Conservation (phyloP, 2,113 vertebrate genomes). For the Ardeotis arabs region DNA sequence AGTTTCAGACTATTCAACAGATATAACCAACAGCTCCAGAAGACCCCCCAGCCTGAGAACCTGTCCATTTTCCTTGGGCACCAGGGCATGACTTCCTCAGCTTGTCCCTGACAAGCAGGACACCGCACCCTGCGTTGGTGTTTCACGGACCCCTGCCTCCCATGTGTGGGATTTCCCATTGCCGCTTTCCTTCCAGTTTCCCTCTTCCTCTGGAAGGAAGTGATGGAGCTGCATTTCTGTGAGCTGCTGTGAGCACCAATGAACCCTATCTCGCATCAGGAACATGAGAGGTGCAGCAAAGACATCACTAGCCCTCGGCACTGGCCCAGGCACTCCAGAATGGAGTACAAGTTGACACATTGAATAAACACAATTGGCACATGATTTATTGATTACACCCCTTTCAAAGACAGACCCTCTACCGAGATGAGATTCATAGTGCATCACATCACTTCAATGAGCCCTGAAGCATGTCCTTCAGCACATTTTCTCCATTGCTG, state of each 20-base stretch:
- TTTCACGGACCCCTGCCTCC: neutral
- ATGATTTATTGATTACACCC: neutral
- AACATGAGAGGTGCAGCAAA: neutral
- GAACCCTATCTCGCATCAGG: neutral
- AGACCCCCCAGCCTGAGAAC: neutral
- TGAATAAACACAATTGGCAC: conserved; percentile 27
- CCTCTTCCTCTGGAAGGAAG: neutral
- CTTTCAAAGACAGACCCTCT: neutral
- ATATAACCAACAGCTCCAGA: neutral
- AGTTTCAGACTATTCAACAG: neutral
- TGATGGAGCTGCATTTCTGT: neutral
- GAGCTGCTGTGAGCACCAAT: neutral
- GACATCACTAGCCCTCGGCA: neutral
- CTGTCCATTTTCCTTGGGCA: neutral
- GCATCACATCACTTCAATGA: neutral
- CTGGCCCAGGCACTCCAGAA: neutral
- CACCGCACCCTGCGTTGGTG: accelerated
- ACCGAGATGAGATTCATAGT: neutral
- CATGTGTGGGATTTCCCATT: neutral
- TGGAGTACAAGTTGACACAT: neutral
- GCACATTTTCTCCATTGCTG: neutral
- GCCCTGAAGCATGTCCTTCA: neutral
- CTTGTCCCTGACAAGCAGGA: neutral
- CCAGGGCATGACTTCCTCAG: neutral
- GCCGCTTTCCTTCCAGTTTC: neutral